These are phyloP conservation scores for Crossoptilon crossoptilon DNA, from an alignment of 2,797 vertebrate species.

Conservation along the genomic window DNA sequence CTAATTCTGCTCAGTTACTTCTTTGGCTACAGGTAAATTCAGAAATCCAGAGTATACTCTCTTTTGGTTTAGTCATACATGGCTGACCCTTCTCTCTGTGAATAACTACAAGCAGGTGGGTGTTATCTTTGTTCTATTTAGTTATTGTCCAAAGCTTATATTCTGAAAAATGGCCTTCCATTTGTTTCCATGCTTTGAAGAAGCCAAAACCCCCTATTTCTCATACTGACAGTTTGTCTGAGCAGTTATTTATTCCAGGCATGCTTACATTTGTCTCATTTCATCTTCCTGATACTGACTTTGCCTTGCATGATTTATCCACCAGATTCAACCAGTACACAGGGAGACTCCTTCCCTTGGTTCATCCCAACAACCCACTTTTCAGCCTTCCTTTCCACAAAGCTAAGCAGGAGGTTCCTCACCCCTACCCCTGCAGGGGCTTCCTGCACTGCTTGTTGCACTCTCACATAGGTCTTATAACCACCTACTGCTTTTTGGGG, in stretches of 20 bases:
- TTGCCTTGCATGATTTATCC: conserved; percentile 3
- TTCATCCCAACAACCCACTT: neutral
- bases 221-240: neutral
- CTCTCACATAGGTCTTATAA: neutral
- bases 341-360: neutral
- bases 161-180: neutral
- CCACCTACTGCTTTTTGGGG: neutral
- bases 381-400: neutral
- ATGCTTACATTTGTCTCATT: neutral
- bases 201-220: neutral
- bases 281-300: neutral
- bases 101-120: neutral
- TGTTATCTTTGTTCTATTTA: neutral
- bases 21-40: neutral
- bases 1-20: conserved; percentile 14
- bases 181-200: neutral
- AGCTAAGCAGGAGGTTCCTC: neutral
- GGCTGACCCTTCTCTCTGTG: neutral
- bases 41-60: neutral
- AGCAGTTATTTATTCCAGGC: neutral
- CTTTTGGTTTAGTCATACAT: neutral
- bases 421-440: neutral
- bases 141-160: neutral
- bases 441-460: neutral
- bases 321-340: neutral